Evolutionary conservation across 2,888 invertebrate species (phyloP).

Genomic region (Pomacea canaliculata): DNA sequence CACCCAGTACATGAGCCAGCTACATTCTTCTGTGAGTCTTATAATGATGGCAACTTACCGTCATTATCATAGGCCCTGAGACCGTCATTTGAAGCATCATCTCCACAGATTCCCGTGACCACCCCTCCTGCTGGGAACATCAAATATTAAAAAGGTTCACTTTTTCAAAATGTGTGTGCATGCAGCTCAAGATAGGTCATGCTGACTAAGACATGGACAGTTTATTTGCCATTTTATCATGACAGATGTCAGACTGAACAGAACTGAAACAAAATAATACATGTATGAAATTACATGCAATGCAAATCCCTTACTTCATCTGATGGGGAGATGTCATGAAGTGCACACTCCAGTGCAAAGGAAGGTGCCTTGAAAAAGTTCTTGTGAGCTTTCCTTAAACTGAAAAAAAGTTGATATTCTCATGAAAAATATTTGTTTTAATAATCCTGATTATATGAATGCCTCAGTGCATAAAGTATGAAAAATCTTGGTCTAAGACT

Average conservation of each 20-base stretch:
- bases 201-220: no score
- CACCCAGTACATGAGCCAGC: no score
- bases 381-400: slow-evolving; percentile 61
- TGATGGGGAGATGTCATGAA: slow-evolving; percentile 56
- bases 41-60: slow-evolving; percentile 39
- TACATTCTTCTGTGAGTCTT: background rate
- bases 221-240: no score
- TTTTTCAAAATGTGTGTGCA: no score
- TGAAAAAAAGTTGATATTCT: slow-evolving; percentile 31
- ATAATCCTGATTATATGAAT: no score
- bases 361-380: slow-evolving; percentile 71
- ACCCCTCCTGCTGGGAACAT: slow-evolving; percentile 46
- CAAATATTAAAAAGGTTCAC: background rate
- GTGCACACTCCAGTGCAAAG: slow-evolving; percentile 53
- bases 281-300: background rate
- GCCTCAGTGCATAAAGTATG: no score
- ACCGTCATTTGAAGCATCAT: slow-evolving; percentile 58
- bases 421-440: no score
- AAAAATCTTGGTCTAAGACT: no score
- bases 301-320: slow-evolving; percentile 35
- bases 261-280: no score
- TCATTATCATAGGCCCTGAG: slow-evolving; percentile 49
- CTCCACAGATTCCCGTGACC: slow-evolving; percentile 51
- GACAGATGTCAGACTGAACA: no score
- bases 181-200: no score